Base-by-base conservation (phyloP, 2,888 invertebrate genomes). In the Chromoteleia sp. region DNA sequence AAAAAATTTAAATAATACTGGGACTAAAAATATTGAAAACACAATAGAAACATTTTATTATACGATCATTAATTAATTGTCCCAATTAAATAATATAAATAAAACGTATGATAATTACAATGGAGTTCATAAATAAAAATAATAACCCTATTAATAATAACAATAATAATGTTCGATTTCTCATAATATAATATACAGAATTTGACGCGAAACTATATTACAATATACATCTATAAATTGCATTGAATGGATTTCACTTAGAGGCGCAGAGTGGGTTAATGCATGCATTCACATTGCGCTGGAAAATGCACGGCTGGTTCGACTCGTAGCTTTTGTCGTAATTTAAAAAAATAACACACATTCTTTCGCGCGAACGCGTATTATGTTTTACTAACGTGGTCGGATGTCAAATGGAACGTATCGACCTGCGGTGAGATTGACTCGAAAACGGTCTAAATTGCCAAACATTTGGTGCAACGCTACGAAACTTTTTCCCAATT, bases 341-440 rank as follows among this genome's bases (percentile, higher is more conserved):
- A 65, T 67, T 63, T 10, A 67, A 65, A 75, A 74, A 74, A 65
- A 70, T 56, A 65, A 74, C 65, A 43, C 15, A 12, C 33, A n/a
- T 67, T 65, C 50, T 30, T n/a, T 50, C 43, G 50, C 39, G 33
- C n/a, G 30, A 61, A 63, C 36, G 45, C 39, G 29, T 48, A 63
- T 65, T 65, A 65, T 52, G 67, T 58, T 58, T 59, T 29, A 36
- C 45, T 33, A 25, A 41, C 48, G 48, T 41, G 58, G 59, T 58
- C 48, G 65, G 41, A 59, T 48, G 48, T 75, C 67, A 67, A 75
- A 75, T 75, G 75, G 75, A 48, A 50, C 59, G 59, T 67, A 75
- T 67, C 67, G 75, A 75, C 58, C 75, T 59, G 75, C 41, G 50
- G 67, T 52, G 41, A 15, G 56, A 74, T 74, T 74, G 56, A 25